phyloP scores from a whole-genome alignment of 2,888 invertebrate genomes.

The Trissonchulus latispiculum region DNA sequence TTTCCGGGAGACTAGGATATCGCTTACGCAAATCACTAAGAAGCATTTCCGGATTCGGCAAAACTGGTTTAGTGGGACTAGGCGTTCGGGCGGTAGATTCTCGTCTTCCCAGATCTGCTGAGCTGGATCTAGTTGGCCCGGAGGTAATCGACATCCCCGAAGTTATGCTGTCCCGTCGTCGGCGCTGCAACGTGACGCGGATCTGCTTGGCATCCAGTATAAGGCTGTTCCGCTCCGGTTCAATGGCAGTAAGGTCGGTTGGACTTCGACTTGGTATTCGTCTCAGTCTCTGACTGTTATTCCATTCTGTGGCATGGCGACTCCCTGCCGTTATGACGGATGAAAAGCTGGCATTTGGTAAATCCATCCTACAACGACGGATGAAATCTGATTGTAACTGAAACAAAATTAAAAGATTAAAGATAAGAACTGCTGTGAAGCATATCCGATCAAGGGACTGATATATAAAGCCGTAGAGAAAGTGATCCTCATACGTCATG shows the following conservation, averaged over 20 bases:
- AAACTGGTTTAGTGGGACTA: background rate
- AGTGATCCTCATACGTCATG: too few relatives aligned
- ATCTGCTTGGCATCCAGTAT: background rate
- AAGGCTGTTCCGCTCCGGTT: background rate
- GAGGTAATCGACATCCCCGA: background rate
- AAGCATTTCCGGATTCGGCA: background rate
- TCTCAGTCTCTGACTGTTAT: background rate
- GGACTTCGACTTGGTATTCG: background rate
- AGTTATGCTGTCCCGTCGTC: background rate
- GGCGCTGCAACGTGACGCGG: background rate
- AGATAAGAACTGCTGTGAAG: too few relatives aligned
- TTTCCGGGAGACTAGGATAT: background rate
- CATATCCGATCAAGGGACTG: too few relatives aligned
- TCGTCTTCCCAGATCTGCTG: background rate
- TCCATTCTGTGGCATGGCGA: background rate
- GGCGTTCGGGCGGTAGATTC: background rate
- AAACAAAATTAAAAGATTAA: too few relatives aligned
- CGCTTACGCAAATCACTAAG: background rate
- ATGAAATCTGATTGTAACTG: too few relatives aligned
- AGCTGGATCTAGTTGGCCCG: background rate
- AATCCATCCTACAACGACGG: too few relatives aligned
- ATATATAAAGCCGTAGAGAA: too few relatives aligned
- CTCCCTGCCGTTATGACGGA: too few relatives aligned
- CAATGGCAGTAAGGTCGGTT: too few relatives aligned
- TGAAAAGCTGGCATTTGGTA: too few relatives aligned